These are phyloP conservation scores for Picathartes gymnocephalus DNA, from an alignment of 2,113 vertebrate species.

Conservation along the genomic window DNA sequence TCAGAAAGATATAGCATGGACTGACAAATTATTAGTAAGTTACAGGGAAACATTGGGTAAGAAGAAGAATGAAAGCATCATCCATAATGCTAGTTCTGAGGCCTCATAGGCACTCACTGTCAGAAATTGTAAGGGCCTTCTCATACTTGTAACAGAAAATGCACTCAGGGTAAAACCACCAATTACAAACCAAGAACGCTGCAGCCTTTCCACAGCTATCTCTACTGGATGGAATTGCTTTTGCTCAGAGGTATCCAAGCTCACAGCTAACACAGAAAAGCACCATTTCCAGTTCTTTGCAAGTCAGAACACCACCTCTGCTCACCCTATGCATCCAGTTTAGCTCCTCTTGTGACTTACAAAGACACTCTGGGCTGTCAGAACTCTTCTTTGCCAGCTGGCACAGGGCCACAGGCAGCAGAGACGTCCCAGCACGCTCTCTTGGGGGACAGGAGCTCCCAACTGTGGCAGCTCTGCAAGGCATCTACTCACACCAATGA, in stretches of 20 bases:
- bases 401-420: not conserved
- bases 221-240: not conserved
- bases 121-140: not conserved
- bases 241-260: not conserved
- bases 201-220: not conserved
- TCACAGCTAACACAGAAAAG: not conserved
- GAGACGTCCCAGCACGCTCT: not conserved
- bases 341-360: not conserved
- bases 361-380: not conserved
- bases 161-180: not conserved
- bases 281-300: not conserved
- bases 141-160: not conserved
- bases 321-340: not conserved
- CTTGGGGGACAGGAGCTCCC: not conserved
- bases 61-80: not conserved
- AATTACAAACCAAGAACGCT: not conserved
- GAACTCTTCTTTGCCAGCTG: not conserved
- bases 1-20: not conserved
- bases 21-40: not conserved
- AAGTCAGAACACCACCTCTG: not conserved
- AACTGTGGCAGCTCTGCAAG: not conserved
- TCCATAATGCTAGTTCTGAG: not conserved
- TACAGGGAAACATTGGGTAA: not conserved
- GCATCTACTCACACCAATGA: not conserved
- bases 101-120: not conserved